These are phyloP conservation scores for Aurelia coerulea DNA, from an alignment of 30 jellyfish, hydroid and myxozoan genomes.

Conservation along the genomic window DNA sequence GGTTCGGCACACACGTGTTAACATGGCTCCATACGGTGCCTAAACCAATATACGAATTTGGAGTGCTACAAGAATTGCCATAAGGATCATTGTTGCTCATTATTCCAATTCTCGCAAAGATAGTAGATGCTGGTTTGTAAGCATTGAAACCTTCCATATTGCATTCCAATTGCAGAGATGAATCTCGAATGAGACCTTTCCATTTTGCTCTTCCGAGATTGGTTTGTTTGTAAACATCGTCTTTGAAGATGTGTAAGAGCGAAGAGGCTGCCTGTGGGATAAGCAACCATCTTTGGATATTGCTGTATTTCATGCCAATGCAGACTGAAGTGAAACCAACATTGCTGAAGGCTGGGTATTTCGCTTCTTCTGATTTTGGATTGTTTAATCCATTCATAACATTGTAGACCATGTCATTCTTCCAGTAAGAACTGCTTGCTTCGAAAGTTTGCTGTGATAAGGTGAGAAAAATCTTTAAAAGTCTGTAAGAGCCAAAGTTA, in stretches of 20 bases:
- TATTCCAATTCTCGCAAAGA: constrained; percentile 9
- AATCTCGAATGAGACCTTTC: constrained; percentile 1
- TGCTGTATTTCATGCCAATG: neutral
- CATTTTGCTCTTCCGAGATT: neutral
- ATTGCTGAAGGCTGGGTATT: neutral
- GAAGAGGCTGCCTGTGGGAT: constrained; percentile 3
- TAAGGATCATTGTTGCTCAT: neutral
- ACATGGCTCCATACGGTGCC: neutral
- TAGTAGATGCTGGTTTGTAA: neutral
- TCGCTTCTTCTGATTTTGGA: neutral
- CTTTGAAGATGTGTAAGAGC: neutral
- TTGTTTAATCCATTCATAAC: neutral
- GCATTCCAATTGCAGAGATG: neutral
- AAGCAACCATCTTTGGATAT: neutral
- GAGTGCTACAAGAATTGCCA: neutral
- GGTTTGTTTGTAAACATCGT: neutral
- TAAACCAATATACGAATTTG: neutral
- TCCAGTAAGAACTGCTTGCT: constrained; percentile 1
- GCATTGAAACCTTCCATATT: constrained; percentile 8
- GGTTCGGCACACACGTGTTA: neutral
- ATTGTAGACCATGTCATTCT: neutral
- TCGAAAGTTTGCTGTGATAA: neutral
- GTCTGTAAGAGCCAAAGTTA: too few relatives aligned
- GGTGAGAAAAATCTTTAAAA: too few relatives aligned
- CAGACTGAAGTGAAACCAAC: neutral